Percentiles rank a stretch among this genome's conserved stretches.
Evolutionary conservation across 2,113 vertebrate genomes (phyloP).

Genomic region (Ammodytes dubius): DNA sequence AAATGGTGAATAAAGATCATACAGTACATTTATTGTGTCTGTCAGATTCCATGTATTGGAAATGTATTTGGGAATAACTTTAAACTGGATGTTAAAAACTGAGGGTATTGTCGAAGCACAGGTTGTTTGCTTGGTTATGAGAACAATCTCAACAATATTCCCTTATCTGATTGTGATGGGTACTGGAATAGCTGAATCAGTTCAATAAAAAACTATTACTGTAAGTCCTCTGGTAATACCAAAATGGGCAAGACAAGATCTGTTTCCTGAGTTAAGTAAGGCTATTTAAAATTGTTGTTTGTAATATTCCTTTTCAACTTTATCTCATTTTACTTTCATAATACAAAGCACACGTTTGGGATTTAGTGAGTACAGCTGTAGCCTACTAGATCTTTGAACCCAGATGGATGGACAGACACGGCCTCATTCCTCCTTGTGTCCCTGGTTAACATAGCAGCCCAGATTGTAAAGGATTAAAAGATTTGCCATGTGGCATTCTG

Average conservation of each 20-base stretch:
- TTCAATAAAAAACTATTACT: conserved; percentile 25
- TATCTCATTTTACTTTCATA: conserved; percentile 25
- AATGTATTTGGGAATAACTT: not conserved
- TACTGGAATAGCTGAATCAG: conserved; percentile 6
- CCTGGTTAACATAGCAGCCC: conserved; percentile 51
- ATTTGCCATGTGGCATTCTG: conserved; percentile 65
- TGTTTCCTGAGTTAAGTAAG: not conserved
- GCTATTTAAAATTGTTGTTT: not conserved
- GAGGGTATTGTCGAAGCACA: not conserved
- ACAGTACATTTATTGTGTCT: not conserved
- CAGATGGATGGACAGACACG: conserved; percentile 58
- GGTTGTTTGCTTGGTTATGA: conserved; percentile 2
- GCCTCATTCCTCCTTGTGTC: conserved; percentile 40
- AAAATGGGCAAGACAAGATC: not conserved
- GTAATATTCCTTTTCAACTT: not conserved
- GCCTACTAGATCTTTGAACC: conserved; percentile 55
- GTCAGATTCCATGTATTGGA: not conserved
- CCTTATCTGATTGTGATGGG: not conserved
- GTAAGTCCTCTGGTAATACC: not conserved
- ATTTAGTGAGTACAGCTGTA: conserved; percentile 46
- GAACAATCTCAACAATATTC: conserved; percentile 5
- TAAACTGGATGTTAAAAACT: not conserved
- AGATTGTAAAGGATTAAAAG: conserved; percentile 71
- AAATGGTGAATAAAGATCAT: too few relatives aligned
- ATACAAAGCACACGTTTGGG: conserved; percentile 33